Evolutionary conservation across 2,113 vertebrate genomes (phyloP).

Genomic region (Anser cygnoides): DNA sequence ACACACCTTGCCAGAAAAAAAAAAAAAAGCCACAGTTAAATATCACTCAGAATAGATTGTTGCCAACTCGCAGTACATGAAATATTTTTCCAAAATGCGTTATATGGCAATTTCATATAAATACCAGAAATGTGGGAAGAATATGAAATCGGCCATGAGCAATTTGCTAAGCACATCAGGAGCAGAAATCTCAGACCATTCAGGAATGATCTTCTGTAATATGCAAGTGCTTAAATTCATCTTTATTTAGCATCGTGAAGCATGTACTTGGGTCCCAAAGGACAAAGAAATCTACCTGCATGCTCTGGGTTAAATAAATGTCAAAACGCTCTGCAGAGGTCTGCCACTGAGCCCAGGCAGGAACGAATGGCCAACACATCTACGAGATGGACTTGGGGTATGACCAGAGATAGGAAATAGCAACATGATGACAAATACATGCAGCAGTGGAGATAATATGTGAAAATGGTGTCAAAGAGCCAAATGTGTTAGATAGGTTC

Average conservation of each 20-base stretch:
- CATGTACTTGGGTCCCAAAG: not conserved
- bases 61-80: not conserved
- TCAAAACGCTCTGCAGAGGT: not conserved
- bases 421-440: not conserved
- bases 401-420: accelerated
- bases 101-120: not conserved
- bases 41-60: not conserved
- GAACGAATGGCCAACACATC: not conserved
- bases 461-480: not conserved
- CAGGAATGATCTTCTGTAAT: not conserved
- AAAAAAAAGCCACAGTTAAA: not conserved
- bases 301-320: not conserved
- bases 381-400: accelerated
- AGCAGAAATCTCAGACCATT: not conserved
- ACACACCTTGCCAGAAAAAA: not conserved
- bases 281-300: not conserved
- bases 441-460: not conserved
- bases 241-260: not conserved
- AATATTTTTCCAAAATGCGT: not conserved
- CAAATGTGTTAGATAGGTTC: not conserved
- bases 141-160: not conserved
- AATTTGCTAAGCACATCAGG: not conserved
- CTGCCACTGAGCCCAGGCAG: not conserved
- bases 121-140: not conserved
- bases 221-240: not conserved